Percentiles rank a stretch among this genome's conserved stretches.
phyloP scores from a whole-genome alignment of 2,888 invertebrate genomes.

The Calameuta idolon region DNA sequence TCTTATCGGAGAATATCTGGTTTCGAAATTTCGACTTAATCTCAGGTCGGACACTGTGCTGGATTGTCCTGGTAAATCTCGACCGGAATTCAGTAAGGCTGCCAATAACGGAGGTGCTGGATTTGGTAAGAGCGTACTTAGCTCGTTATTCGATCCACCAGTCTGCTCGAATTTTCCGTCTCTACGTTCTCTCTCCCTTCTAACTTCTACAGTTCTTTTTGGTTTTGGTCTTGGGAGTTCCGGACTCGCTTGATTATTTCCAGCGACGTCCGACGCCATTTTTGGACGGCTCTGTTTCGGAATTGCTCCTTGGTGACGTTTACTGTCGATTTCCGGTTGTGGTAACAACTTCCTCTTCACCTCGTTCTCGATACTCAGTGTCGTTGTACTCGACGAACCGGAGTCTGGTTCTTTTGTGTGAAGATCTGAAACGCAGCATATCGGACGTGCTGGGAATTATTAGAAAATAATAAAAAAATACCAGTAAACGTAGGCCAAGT shows the following conservation, averaged over 20 bases:
- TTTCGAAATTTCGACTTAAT: constrained; percentile 31
- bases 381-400: constrained; percentile 70
- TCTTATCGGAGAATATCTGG: constrained; percentile 68
- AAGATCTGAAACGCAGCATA: constrained; percentile 57
- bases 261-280: constrained; percentile 55
- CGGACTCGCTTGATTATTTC: constrained; percentile 60
- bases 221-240: constrained; percentile 62
- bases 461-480: constrained; percentile 21
- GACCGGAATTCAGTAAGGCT: constrained; percentile 74
- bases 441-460: constrained; percentile 1
- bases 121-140: constrained; percentile 75
- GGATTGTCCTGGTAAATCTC: constrained; percentile 69
- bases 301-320: constrained; percentile 79
- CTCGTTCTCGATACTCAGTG: constrained; percentile 63
- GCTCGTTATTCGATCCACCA: constrained; percentile 75
- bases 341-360: constrained; percentile 70
- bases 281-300: constrained; percentile 75
- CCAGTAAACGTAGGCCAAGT: neutral
- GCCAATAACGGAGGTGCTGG: constrained; percentile 73
- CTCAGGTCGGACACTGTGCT: constrained; percentile 34
- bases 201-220: constrained; percentile 63
- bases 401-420: constrained; percentile 67
- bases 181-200: constrained; percentile 54
- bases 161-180: constrained; percentile 70
- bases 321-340: constrained; percentile 67